Evolutionary conservation across 2,113 vertebrate genomes (phyloP).

Genomic region (Pedetes capensis): DNA sequence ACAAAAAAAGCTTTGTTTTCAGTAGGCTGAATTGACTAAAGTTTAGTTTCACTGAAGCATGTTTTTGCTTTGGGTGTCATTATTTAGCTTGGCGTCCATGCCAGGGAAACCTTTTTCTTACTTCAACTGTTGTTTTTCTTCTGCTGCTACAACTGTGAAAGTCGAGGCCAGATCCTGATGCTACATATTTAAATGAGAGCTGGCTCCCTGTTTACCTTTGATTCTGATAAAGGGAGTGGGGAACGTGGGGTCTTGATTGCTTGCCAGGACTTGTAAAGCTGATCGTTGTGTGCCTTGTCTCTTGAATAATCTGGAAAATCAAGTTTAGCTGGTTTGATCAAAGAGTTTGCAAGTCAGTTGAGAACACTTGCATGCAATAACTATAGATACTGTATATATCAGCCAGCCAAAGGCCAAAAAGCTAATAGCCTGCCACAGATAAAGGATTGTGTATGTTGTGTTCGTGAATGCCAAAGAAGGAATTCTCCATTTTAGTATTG

Average conservation of each 20-base stretch:
- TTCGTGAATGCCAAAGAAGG: conserved; percentile 77
- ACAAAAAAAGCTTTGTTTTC: conserved; percentile 88
- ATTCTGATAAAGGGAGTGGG: conserved; percentile 77
- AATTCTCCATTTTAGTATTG: conserved; percentile 72
- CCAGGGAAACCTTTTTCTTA: conserved; percentile 84
- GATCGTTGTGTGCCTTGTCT: conserved; percentile 80
- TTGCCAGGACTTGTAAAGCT: conserved; percentile 82
- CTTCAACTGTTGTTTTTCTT: conserved; percentile 84
- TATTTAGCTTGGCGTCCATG: conserved; percentile 86
- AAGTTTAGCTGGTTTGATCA: conserved; percentile 83
- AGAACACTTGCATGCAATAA: conserved; percentile 78
- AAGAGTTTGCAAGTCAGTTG: conserved; percentile 77
- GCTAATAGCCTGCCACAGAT: conserved; percentile 78
- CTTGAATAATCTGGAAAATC: conserved; percentile 86
- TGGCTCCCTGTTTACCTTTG: conserved; percentile 80
- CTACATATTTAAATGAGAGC: conserved; percentile 82
- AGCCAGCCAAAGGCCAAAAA: conserved; percentile 80
- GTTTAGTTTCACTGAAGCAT: conserved; percentile 86
- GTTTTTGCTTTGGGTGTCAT: conserved; percentile 89
- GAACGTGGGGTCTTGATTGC: conserved; percentile 76
- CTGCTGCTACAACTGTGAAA: conserved; percentile 76
- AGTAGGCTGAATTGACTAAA: conserved; percentile 83
- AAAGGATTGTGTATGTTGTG: conserved; percentile 81
- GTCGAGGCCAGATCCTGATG: conserved; percentile 73
- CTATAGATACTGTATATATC: conserved; percentile 79